Evolutionary conservation across 2,113 vertebrate species (phyloP).

Genomic region (Caracal caracal): DNA sequence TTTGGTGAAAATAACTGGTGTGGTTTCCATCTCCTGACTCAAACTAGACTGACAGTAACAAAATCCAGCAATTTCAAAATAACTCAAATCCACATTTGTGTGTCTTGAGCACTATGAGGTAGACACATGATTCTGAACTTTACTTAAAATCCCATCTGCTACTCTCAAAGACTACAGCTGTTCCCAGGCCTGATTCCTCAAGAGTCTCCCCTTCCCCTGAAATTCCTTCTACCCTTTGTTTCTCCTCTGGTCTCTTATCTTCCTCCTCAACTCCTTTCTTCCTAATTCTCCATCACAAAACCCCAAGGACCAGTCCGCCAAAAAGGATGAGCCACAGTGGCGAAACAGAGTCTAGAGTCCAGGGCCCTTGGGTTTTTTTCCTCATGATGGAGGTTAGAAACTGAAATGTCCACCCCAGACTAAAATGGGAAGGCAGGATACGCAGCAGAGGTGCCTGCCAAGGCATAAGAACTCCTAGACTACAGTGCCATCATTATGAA

Average conservation of each 20-base stretch:
- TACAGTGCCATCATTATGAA: background rate
- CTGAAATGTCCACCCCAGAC: background rate
- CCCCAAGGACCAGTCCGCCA: background rate
- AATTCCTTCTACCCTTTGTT: background rate
- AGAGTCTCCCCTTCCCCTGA: background rate
- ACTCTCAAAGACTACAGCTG: background rate
- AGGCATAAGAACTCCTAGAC: background rate
- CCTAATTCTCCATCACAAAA: background rate
- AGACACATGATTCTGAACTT: slow-evolving; percentile 14
- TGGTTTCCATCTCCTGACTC: slow-evolving; percentile 34
- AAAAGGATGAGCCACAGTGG: background rate
- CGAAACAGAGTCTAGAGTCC: background rate
- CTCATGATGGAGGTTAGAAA: background rate
- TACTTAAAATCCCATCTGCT: slow-evolving; percentile 8
- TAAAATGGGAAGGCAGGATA: background rate
- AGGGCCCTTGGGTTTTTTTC: background rate
- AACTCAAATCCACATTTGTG: background rate
- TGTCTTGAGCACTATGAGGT: slow-evolving; percentile 17
- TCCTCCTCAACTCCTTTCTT: background rate
- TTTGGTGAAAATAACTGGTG: slow-evolving; percentile 20
- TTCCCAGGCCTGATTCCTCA: background rate
- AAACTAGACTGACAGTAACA: background rate
- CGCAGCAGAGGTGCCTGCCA: background rate
- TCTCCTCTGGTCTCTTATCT: background rate
- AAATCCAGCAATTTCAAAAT: slow-evolving; percentile 30